Evolutionary conservation across 2,888 invertebrate genomes (phyloP).

Genomic region (Agonopterix arenella): DNA sequence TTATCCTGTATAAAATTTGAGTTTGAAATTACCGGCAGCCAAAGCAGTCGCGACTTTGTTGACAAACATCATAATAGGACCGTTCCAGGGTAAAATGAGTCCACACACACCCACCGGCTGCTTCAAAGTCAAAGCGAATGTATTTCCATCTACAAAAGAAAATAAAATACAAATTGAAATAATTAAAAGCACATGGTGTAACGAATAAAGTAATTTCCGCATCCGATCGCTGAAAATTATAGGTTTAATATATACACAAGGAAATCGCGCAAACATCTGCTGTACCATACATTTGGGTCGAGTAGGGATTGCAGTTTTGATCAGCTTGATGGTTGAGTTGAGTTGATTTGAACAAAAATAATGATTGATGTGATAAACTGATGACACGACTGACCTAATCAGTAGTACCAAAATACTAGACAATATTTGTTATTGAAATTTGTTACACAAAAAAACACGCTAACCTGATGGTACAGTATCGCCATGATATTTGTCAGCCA

Average conservation of each 20-base stretch:
- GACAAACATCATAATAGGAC: slow-evolving; percentile 92
- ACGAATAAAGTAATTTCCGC: too few relatives aligned
- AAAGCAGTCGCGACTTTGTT: slow-evolving; percentile 94
- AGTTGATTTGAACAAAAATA: too few relatives aligned
- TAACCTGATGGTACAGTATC: slow-evolving; percentile 83
- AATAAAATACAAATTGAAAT: neutral
- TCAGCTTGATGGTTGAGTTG: too few relatives aligned
- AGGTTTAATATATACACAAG: too few relatives aligned
- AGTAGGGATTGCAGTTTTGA: too few relatives aligned
- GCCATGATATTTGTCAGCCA: slow-evolving; percentile 92
- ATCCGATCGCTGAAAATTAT: too few relatives aligned
- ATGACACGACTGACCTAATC: too few relatives aligned
- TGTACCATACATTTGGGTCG: too few relatives aligned
- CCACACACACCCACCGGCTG: slow-evolving; percentile 94
- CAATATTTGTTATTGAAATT: neutral
- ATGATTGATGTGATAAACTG: too few relatives aligned
- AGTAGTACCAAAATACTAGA: too few relatives aligned
- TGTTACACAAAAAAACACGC: neutral
- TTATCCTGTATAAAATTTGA: too few relatives aligned
- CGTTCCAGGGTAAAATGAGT: slow-evolving; percentile 97
- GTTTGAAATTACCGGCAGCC: slow-evolving; percentile 73
- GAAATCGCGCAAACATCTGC: too few relatives aligned
- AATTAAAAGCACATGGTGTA: neutral
- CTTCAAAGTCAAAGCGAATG: slow-evolving; percentile 87
- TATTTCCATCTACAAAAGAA: slow-evolving; percentile 81